Conservation (phyloP, 2,888 invertebrate species). For the Hyalella azteca region DNA sequence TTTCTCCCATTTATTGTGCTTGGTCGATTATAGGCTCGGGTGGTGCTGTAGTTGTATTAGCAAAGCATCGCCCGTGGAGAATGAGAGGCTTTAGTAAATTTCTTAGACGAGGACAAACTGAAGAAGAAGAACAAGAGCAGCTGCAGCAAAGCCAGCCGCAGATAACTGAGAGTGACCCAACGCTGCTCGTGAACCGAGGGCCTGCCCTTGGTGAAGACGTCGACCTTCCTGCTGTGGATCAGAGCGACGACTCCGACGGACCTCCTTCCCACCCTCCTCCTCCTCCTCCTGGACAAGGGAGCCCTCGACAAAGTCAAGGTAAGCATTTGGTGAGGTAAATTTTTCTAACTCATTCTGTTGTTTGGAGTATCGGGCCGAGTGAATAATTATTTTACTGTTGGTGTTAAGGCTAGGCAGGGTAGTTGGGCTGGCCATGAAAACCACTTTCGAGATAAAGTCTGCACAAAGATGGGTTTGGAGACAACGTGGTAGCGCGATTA, state of each 20-base stretch:
- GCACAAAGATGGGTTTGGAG: too few relatives aligned
- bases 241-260: slow-evolving; percentile 44
- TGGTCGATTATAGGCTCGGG: too few relatives aligned
- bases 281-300: slow-evolving; percentile 49
- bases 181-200: slow-evolving; percentile 42
- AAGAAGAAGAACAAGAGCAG: slow-evolving; percentile 52
- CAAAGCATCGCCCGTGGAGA: slow-evolving; percentile 1
- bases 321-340: too few relatives aligned
- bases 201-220: slow-evolving; percentile 54
- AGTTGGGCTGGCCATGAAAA: too few relatives aligned
- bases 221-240: slow-evolving; percentile 54
- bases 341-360: too few relatives aligned
- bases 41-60: background rate
- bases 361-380: too few relatives aligned
- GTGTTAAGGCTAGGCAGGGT: too few relatives aligned
- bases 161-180: slow-evolving; percentile 50
- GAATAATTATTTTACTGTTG: too few relatives aligned
- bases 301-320: slow-evolving; percentile 46
- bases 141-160: slow-evolving; percentile 55
- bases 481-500: too few relatives aligned
- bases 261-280: slow-evolving; percentile 55
- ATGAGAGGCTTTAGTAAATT: slow-evolving; percentile 34
- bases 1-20: too few relatives aligned
- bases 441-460: too few relatives aligned
- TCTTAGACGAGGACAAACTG: slow-evolving; percentile 28